Evolutionary conservation across 2,113 vertebrate genomes (phyloP), one percentile per base, ranked within the genome.

Genomic region (Machaerirhynchus nigripectus): DNA sequence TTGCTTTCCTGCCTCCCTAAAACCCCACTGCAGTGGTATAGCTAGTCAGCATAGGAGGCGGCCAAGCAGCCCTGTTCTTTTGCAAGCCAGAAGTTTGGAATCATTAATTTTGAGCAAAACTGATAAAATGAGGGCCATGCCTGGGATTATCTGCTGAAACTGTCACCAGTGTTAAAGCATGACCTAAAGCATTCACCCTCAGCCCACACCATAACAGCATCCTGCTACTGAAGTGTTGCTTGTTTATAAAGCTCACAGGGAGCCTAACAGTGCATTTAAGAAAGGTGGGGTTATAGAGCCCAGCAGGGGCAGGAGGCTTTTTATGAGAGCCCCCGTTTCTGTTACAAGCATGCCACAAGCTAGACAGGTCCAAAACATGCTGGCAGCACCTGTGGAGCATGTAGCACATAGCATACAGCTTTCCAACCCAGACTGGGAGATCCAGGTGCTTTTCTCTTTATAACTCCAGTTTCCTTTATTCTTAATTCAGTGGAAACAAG

Each of bases 261-360:
- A 82, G 15, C 44, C 61, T 82, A 63, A 49, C 24, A 90, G 79
- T 4, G 6, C 79, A 64, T 87, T 92, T 69, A 60, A 49, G 80
- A 14, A 37, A 74, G 37, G 15, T 63, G 26, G 24, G 33, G 27
- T 73, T 69, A 13, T 7, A 42, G 49, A 69, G 69, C 74, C 63
- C 77, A 87, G 56, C 73, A 78, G 84, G 84, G 42, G 33, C 63
- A 63, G 47, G 23, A 80, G 28, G 47, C 17, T 39, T 89, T 83
- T 42, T 50, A 11, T 47, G 39, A 31, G 40, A 78, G 33, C 37
- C 20, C 91, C n/a, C 56, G 31, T 61, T 87, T 31, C 64, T 89
- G 46, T 42, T 70, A 24, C 9, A 56, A 3, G 9, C 0, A 0
- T 90, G 69, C 86, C 61, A 24, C 0, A 7, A 63, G 33, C 55